These are phyloP conservation scores for Melanchra persicariae DNA, from an alignment of 2,888 invertebrate species.

Conservation along the genomic window DNA sequence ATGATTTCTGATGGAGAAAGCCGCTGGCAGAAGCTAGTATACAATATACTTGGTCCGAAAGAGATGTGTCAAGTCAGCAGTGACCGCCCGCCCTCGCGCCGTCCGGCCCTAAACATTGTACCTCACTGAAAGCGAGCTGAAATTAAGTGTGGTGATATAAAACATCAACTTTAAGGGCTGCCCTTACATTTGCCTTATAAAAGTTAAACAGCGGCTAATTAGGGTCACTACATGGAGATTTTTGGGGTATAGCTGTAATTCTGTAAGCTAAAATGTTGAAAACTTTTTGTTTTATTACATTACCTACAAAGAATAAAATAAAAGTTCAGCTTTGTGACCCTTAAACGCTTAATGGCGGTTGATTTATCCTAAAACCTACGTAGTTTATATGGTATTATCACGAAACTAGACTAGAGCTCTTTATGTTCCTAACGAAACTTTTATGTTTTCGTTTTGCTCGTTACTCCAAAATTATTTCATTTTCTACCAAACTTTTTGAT, in stretches of 20 bases:
- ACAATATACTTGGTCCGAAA: slow-evolving; percentile 45
- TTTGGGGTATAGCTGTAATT: slow-evolving; percentile 39
- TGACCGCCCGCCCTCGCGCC: slow-evolving; percentile 55
- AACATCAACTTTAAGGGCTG: slow-evolving; percentile 48
- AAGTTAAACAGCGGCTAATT: slow-evolving; percentile 67
- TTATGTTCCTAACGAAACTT: neutral
- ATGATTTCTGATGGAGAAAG: neutral
- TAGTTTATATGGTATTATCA: too few species aligned
- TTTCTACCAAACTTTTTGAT: too few species aligned
- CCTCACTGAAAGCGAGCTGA: slow-evolving; percentile 47
- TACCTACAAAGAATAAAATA: neutral
- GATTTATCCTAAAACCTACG: neutral
- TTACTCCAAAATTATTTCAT: neutral
- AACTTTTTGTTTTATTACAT: slow-evolving; percentile 9
- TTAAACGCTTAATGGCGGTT: slow-evolving; percentile 3
- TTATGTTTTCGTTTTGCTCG: neutral
- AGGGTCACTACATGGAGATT: slow-evolving; percentile 67
- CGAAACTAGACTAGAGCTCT: neutral
- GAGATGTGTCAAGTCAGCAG: slow-evolving; percentile 71
- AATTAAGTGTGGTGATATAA: slow-evolving; percentile 66
- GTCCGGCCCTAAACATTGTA: slow-evolving; percentile 62
- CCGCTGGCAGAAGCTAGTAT: neutral
- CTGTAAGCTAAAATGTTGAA: slow-evolving; percentile 24
- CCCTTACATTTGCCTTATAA: slow-evolving; percentile 57
- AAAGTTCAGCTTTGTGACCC: slow-evolving; percentile 9